phyloP scores from a whole-genome alignment of 2,888 invertebrate species.

The Conistra vaccinii region DNA sequence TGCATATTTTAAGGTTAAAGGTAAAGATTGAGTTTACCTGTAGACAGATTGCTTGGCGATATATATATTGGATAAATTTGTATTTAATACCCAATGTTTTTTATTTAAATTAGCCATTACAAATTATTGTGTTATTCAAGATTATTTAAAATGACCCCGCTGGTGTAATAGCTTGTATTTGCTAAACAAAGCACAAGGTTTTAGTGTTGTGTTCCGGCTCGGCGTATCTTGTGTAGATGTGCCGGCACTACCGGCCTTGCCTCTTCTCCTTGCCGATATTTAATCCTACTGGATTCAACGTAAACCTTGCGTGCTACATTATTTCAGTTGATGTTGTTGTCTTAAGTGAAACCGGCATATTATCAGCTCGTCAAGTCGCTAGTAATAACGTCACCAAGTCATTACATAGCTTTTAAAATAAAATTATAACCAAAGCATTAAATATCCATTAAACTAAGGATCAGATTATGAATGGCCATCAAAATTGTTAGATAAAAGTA shows the following conservation, averaged over 20 bases:
- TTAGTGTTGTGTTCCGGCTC: constrained; percentile 65
- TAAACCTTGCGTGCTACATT: constrained; percentile 21
- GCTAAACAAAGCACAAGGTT: constrained; percentile 70
- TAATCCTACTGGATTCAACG: constrained; percentile 59
- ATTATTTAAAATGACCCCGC: constrained; percentile 63
- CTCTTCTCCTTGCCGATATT: constrained; percentile 53
- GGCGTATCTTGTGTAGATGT: constrained; percentile 57
- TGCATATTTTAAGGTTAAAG: constrained; percentile 68
- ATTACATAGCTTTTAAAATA: constrained; percentile 34
- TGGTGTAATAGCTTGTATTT: constrained; percentile 63
- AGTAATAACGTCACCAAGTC: not conserved
- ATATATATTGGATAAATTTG: constrained; percentile 36
- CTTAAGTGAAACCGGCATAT: constrained; percentile 1
- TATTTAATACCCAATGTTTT: constrained; percentile 9
- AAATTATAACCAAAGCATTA: constrained; percentile 47
- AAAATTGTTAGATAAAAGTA: constrained; percentile 76
- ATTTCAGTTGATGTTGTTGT: constrained; percentile 8
- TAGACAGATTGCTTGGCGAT: constrained; percentile 31
- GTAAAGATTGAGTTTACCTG: constrained; percentile 65
- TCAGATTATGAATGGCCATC: constrained; percentile 69
- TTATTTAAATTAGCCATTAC: constrained; percentile 44
- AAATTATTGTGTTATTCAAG: constrained; percentile 58
- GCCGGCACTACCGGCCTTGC: constrained; percentile 52
- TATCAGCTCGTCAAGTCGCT: not conserved
- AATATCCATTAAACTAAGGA: constrained; percentile 55